Percentiles rank a stretch among this genome's conserved stretches.
These are phyloP conservation scores for Formica selysi DNA, from an alignment of 1,140 invertebrate species.

Conservation along the genomic window DNA sequence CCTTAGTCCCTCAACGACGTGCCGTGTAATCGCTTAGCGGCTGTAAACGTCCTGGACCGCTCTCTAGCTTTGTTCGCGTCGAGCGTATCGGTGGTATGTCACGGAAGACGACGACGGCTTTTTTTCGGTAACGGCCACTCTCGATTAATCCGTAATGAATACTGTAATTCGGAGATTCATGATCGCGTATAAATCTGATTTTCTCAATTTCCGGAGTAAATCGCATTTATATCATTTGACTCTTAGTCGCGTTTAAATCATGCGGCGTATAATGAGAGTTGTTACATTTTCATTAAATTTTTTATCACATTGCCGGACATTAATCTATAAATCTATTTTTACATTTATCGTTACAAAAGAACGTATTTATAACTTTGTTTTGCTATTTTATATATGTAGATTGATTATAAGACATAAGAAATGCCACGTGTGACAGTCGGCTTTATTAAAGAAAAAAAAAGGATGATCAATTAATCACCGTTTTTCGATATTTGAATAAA, in stretches of 20 bases:
- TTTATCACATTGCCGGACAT: background rate
- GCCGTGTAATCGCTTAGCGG: constrained; percentile 46
- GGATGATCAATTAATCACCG: background rate
- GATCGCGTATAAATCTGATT: background rate
- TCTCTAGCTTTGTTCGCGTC: constrained; percentile 25
- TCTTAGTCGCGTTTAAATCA: background rate
- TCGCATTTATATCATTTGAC: background rate
- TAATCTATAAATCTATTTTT: background rate
- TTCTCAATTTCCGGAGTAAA: background rate
- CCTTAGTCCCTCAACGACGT: constrained; percentile 52
- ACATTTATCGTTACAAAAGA: background rate
- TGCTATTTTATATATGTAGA: background rate
- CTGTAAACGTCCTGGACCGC: background rate
- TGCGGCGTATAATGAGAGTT: background rate
- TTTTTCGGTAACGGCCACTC: constrained; percentile 1
- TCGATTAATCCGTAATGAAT: constrained; percentile 48
- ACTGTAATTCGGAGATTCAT: constrained; percentile 1
- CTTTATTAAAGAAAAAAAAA: background rate
- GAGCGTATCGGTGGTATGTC: background rate
- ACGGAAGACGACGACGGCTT: background rate
- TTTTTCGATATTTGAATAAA: constrained; percentile 30
- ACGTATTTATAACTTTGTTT: background rate
- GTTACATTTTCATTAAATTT: constrained; percentile 3
- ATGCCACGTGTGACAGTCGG: background rate
- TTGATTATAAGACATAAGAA: background rate